Evolutionary conservation across 2,888 invertebrate species (phyloP).

Genomic region (Polyommatus iphigenia): DNA sequence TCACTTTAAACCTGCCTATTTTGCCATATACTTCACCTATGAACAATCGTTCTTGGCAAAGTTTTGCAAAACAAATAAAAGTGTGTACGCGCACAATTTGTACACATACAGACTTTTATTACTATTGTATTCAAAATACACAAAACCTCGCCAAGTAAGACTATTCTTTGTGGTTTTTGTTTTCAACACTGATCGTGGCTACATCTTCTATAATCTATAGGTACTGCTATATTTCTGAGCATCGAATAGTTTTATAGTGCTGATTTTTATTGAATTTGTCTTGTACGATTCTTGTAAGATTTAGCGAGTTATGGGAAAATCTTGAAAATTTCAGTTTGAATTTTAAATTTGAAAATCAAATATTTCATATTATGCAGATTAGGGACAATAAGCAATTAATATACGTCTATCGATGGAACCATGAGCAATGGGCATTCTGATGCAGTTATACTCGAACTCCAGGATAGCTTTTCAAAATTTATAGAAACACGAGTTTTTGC

Average conservation of each 20-base stretch:
- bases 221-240: background rate
- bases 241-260: background rate
- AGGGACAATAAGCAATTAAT: too few relatives aligned
- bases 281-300: too few relatives aligned
- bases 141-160: constrained; percentile 3
- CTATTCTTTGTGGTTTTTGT: background rate
- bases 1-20: background rate
- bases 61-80: constrained; percentile 13
- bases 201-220: background rate
- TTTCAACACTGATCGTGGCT: background rate
- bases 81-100: constrained; percentile 15
- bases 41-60: background rate
- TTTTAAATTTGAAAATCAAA: too few relatives aligned
- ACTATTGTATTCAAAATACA: constrained; percentile 22
- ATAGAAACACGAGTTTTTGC: too few relatives aligned
- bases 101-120: constrained; percentile 9
- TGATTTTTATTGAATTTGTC: background rate
- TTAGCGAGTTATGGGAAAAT: too few relatives aligned
- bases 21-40: background rate
- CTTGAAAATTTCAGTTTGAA: background rate
- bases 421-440: too few relatives aligned
- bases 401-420: too few relatives aligned
- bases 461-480: too few relatives aligned
- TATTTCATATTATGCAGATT: too few relatives aligned
- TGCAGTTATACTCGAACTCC: background rate